phyloP scores from a whole-genome alignment of 2,888 invertebrate species.

The Eilema caniola region DNA sequence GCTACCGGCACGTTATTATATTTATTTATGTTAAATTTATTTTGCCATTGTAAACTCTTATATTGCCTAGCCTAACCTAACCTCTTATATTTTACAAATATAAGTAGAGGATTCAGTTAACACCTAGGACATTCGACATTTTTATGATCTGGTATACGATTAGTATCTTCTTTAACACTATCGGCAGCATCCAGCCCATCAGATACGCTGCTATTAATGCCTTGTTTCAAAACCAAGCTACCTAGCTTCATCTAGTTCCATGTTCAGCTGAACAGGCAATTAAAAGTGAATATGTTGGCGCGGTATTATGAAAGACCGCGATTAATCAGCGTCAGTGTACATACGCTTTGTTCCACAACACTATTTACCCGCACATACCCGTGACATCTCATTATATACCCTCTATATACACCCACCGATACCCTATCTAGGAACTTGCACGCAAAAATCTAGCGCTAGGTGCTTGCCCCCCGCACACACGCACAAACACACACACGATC shows the following conservation, averaged over 20 bases:
- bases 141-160: too few relatives aligned
- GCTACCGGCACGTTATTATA: too few relatives aligned
- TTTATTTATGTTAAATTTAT: too few relatives aligned
- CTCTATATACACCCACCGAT: conserved; percentile 68
- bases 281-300: conserved; percentile 51
- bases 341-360: conserved; percentile 78
- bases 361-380: conserved; percentile 78
- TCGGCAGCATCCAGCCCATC: not conserved
- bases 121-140: too few relatives aligned
- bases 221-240: conserved; percentile 30
- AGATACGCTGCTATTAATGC: not conserved
- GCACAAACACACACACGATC: conserved; percentile 56
- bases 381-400: conserved; percentile 84
- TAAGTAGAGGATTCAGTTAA: too few relatives aligned
- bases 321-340: conserved; percentile 81
- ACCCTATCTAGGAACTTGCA: conserved; percentile 83
- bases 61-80: too few relatives aligned
- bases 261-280: conserved; percentile 48
- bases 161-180: not conserved
- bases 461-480: conserved; percentile 75
- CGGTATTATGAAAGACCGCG: conserved; percentile 75
- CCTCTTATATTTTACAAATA: too few relatives aligned
- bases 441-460: conserved; percentile 85
- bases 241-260: conserved; percentile 29
- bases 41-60: too few relatives aligned